Base-by-base conservation (phyloP, 2,888 invertebrate species). In the Sipunculus nudus region DNA sequence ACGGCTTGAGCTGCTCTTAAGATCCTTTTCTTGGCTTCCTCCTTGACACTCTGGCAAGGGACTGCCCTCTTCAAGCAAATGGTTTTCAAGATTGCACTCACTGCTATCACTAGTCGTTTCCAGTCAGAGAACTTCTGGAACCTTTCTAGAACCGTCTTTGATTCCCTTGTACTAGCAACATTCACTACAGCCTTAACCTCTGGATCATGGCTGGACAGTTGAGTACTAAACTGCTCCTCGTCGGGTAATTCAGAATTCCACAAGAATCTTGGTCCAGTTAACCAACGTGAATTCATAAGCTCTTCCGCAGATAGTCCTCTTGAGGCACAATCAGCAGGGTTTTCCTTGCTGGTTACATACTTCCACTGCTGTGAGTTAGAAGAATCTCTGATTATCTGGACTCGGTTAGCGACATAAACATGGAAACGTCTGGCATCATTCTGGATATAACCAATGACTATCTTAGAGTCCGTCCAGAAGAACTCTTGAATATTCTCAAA, bases 281-380 rank as follows among this genome's bases (percentile, higher is more conserved):
- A 39, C 64, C 64, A 61, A n/a, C 35, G 53, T 5, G 49, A 47
- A 23, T n/a, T 5, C 5, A 16, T 41, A n/a, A 74, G 41, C 35
- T 66, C 59, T 1, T 28, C 38, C 5, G 59, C 29, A 1, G 53
- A 53, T 21, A 59, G 26, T 25, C 75, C 75, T 38, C 70, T 28
- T 0, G 77, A 72, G 1, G 56, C 72, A 31, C 71, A 54, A 43
- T 79, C 78, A 1, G 78, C 78, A 10, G 79, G 77, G 57, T 79
- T 80, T 8, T 65, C 50, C 1, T 62, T 41, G 0, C 72, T 67
- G 1, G 59, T 54, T 1, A 78, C 69, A 58, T 78, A 72, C 46
- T 60, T 41, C 75, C 75, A 73, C 6, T 65, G 46, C 0, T 64
- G 47, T n/a, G 49, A 39, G 6, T 59, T 25, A 8, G 68, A 43